A percentile compares a stretch with the other conserved stretches of the same genome.
These are phyloP conservation scores for Pomacea maculata DNA, from an alignment of 1,140 invertebrate species.

Conservation along the genomic window DNA sequence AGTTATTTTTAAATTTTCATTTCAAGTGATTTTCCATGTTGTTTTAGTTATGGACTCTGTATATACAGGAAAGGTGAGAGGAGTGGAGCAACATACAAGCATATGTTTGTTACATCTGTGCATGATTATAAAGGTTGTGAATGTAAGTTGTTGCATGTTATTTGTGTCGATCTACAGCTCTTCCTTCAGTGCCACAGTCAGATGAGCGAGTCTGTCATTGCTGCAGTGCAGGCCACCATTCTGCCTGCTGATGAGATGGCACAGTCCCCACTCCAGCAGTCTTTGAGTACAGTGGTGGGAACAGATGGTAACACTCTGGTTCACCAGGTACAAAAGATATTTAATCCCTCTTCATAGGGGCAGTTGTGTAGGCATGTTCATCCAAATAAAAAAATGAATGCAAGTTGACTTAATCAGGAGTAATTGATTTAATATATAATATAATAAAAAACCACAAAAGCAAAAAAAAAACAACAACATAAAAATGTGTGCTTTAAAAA, in stretches of 20 bases:
- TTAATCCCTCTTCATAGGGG: no score
- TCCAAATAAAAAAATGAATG: no score
- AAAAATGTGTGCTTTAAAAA: no score
- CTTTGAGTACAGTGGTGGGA: slow-evolving; percentile 44
- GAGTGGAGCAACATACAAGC: neutral
- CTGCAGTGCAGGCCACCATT: slow-evolving; percentile 52
- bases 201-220: slow-evolving; percentile 57
- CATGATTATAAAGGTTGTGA: neutral
- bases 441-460: no score
- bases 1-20: neutral
- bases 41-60: neutral
- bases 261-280: slow-evolving; percentile 48
- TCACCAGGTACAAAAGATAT: slow-evolving; percentile 40
- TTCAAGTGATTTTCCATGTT: neutral
- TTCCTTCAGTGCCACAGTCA: slow-evolving; percentile 50
- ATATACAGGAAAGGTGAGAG: neutral
- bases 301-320: slow-evolving; percentile 57
- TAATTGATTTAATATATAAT: no score
- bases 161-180: slow-evolving; percentile 35
- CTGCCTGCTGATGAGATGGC: slow-evolving; percentile 51
- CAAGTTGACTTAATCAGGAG: no score
- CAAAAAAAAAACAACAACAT: no score
- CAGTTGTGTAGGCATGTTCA: no score
- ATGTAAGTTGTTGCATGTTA: neutral
- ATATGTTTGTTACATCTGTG: neutral